Base-by-base conservation (phyloP, 2,113 vertebrate genomes). In the Verasper variegatus region DNA sequence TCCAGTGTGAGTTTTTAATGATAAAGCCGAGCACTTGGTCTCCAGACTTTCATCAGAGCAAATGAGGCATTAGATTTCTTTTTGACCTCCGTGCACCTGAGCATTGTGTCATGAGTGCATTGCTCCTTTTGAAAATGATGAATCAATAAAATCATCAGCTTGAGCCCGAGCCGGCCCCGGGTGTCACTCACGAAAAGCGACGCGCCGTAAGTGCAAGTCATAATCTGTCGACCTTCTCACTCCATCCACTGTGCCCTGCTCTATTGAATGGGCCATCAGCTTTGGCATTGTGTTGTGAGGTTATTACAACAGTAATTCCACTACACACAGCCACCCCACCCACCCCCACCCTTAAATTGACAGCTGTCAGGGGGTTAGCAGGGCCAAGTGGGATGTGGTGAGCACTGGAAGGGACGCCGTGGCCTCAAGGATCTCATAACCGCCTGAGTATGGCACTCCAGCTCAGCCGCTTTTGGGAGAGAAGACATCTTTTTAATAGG, bases 271-370 rank as follows among this genome's bases (percentile, higher is more conserved):
- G 68, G 27, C 78, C 49, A 18, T 49, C 6, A 10, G 79, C 74
- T 83, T 78, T 80, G 27, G 68, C 37, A 55, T 69, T 40, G 64
- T 81, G 71, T 74, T 74, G 71, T 68, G 57, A 62, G 80, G 86
- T 86, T 83, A 85, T 89, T 84, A 84, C 76, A 68, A 67, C 59
- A 14, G 79, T 81, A 75, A 84, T 83, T 86, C 76, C 78, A 77
- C 71, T 8, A 26, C 74, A 76, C 80, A 55, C 57, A 59, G 14
- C 79, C 71, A 59, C 58, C n/a, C 58, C 59, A 11, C 40, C 70
- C 56, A 54, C n/a, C 57, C 61, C 11, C 37, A 4, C 58, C 20
- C 58, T 56, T 70, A 71, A 86, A 91, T 56, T 79, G 91, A 86
- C 86, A 77, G 86, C 83, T 89, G 83, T 82, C 81, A 66, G 37